Percentiles rank a stretch among this genome's conserved stretches.
phyloP scores from a whole-genome alignment of 1,140 invertebrate genomes.

The Battus philenor region DNA sequence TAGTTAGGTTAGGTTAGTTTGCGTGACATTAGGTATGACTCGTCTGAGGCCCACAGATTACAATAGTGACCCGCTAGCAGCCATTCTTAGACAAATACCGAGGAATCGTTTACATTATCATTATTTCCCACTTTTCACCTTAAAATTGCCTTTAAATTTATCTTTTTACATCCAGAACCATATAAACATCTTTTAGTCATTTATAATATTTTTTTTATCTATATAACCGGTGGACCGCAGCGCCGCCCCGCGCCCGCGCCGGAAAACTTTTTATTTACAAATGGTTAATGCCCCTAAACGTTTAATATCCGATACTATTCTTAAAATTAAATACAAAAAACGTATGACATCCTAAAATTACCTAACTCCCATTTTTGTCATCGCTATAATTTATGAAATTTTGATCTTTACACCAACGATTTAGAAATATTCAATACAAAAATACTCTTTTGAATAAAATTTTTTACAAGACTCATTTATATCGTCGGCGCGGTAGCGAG shows the following conservation, averaged over 20 bases:
- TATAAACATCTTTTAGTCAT: constrained; percentile 77
- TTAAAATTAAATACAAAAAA: constrained; percentile 77
- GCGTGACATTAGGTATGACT: constrained; percentile 55
- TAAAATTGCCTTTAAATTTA: constrained; percentile 71
- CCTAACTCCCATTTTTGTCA: constrained; percentile 70
- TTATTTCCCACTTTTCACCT: constrained; percentile 58
- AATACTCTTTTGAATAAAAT: constrained; percentile 77
- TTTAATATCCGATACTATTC: constrained; percentile 75
- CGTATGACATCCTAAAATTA: constrained; percentile 75
- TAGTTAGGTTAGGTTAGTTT: constrained; percentile 71
- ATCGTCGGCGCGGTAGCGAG: constrained; percentile 40
- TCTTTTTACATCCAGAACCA: constrained; percentile 76
- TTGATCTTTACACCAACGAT: constrained; percentile 76
- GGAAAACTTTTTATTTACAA: constrained; percentile 75
- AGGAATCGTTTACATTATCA: constrained; percentile 58
- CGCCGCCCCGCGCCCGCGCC: constrained; percentile 44
- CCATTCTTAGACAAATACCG: constrained; percentile 70
- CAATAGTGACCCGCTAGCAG: constrained; percentile 67
- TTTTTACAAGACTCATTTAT: constrained; percentile 74
- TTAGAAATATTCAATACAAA: constrained; percentile 78
- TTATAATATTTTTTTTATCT: constrained; percentile 76
- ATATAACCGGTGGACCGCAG: constrained; percentile 57
- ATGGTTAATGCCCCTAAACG: constrained; percentile 75
- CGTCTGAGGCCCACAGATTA: constrained; percentile 71
- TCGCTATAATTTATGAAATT: constrained; percentile 76